Evolutionary conservation across 2,797 vertebrate species (phyloP).

Genomic region (Lates japonicus): DNA sequence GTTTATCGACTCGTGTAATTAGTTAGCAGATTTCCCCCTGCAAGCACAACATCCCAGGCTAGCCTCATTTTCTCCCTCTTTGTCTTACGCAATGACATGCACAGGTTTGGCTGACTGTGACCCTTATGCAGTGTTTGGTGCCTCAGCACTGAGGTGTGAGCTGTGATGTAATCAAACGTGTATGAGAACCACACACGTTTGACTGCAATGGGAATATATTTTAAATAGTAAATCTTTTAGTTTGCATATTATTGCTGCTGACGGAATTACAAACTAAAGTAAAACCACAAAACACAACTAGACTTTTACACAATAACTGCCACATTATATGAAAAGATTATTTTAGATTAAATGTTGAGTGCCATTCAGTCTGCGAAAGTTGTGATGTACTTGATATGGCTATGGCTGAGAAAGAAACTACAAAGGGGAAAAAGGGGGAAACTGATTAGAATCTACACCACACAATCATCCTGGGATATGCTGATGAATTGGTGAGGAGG

Average conservation of each 20-base stretch:
- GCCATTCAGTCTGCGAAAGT: slow-evolving; percentile 42
- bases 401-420: slow-evolving; percentile 24
- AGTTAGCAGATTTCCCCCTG: slow-evolving; percentile 62
- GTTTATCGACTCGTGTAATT: slow-evolving; percentile 71
- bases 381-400: slow-evolving; percentile 13
- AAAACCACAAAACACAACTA: not conserved
- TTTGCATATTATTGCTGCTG: slow-evolving; percentile 11
- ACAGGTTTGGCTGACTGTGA: slow-evolving; percentile 22
- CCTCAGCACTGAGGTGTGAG: not conserved
- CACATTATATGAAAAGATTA: not conserved
- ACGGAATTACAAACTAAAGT: not conserved
- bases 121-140: not conserved
- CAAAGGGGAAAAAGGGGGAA: slow-evolving; percentile 19
- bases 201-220: not conserved
- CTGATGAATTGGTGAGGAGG: slow-evolving; percentile 39
- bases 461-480: slow-evolving; percentile 58
- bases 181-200: not conserved
- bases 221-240: not conserved
- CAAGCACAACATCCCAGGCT: slow-evolving; percentile 40
- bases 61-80: slow-evolving; percentile 35
- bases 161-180: slow-evolving; percentile 6
- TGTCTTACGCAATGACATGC: slow-evolving; percentile 56
- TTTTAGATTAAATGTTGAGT: slow-evolving; percentile 11
- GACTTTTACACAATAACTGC: not conserved
- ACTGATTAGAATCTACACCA: slow-evolving; percentile 53